Evolutionary conservation across 2,888 invertebrate genomes (phyloP), one percentile per base, ranked within the genome.

Genomic region (Melangyna quadrimaculata): DNA sequence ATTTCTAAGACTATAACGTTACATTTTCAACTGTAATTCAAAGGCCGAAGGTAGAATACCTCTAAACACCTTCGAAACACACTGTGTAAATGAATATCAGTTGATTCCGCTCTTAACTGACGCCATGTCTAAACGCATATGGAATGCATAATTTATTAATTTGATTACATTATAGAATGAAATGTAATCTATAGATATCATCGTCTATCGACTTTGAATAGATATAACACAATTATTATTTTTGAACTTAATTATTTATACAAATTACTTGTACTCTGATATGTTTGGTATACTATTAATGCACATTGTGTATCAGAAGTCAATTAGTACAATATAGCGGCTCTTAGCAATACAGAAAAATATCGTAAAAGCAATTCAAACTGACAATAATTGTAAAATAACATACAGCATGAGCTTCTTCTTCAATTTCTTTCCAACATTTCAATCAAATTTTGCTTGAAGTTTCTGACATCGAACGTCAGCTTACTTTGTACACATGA

Each of bases 191-290:
- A 17, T 45, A 14, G 17, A 40, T 27, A 17, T 27, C 43, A 43
- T 63, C 12, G 6, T 24, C 10, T 17, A 29, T 65, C 43, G 29
- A 29, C 43, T 45, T 65, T 65, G 29, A 65, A 45, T 65, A 19
- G 14, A 29, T 45, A 29, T 45, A 45, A 29, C 12, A 17, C 7
- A 43, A 45, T 65, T 29, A 40, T 40, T 55, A 10, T 55, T 61
- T 32, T 63, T 27, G 43, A 65, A 65, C 14, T 65, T 65, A 32
- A 65, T 65, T 65, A 29, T 45, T 45, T 10, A 65, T 45, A 63
- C 40, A 43, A 59, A 37, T 35, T 2, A 55, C n/a, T n/a, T n/a
- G n/a, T n/a, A 6, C 12, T 53, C 32, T 2, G 10, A 45, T 43
- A 43, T 7, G n/a, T 17, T 8, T 10, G 17, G 17, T 9, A 9